Evolutionary conservation across 2,797 vertebrate genomes (phyloP), one percentile per base, ranked within the genome.

Genomic region (Discoglossus pictus): DNA sequence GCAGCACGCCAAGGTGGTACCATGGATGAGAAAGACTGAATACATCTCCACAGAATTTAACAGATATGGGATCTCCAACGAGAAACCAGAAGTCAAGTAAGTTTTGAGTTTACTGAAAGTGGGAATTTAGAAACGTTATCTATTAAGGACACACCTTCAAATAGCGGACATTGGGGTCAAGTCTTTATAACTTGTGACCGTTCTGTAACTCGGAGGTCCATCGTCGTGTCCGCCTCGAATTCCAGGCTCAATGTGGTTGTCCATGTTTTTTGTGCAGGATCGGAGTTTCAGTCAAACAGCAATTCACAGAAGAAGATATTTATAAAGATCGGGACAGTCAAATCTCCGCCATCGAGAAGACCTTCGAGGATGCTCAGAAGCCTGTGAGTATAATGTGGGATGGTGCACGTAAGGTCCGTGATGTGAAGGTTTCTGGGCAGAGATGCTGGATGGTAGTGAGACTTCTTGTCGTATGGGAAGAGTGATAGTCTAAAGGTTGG

Each of bases 31-130:
- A 61, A 98, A 97, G 80, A 98, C 95, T 0, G 95, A 98, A 75
- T 98, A 98, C 74, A 98, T 98, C 78, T 98, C 95, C 48, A 97
- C 95, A 1, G 95, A 98, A 78, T 98, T 98, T 68, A 98, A 98
- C 81, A 88, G 95, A 86, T 98, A 98, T 0, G 95, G 95, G 0
- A 91, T 97, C 63, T 97, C 92, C 75, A 98, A 98, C 1, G 95
- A 98, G 85, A 98, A 98, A 79, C 95, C 96, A 18, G 95, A 98
- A 84, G 94, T 98, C 85, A 98, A 98, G 95, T 98, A 81, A 38
- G 63, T 52, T 38, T 25, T 47, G 1, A 74, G 10, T 10, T 2
- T 15, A n/a, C n/a, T n/a, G n/a, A n/a, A n/a, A n/a, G n/a, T n/a
- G n/a, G n/a, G n/a, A n/a, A n/a, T n/a, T n/a, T n/a, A n/a, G n/a